phyloP scores from a whole-genome alignment of 2,113 vertebrate species.

The Pedionomus torquatus region DNA sequence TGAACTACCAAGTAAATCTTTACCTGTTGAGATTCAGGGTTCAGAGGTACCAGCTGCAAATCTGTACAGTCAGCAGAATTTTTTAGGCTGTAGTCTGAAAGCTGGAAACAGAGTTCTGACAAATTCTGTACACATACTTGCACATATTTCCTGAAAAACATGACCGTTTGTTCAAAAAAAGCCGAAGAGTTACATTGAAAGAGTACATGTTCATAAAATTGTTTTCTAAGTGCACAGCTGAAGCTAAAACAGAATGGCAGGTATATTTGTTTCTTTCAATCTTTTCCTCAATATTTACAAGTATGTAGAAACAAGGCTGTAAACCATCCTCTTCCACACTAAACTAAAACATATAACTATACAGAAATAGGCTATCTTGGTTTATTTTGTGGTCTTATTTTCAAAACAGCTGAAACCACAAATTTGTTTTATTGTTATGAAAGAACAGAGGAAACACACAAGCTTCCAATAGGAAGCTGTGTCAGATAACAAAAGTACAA shows the following conservation, averaged over 20 bases:
- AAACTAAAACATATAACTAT: neutral
- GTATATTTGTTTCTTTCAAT: neutral
- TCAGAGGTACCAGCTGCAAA: conserved; percentile 82
- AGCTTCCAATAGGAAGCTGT: neutral
- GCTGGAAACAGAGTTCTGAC: conserved; percentile 87
- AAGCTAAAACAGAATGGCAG: neutral
- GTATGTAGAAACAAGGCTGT: neutral
- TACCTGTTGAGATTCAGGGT: conserved; percentile 84
- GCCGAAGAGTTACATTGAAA: neutral
- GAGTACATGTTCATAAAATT: neutral
- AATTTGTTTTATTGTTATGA: neutral
- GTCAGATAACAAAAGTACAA: neutral
- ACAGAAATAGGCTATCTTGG: neutral
- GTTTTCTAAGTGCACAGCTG: neutral
- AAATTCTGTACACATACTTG: conserved; percentile 94
- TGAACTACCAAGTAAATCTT: neutral
- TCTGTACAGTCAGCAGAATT: conserved; percentile 66
- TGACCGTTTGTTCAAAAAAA: neutral
- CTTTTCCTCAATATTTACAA: neutral
- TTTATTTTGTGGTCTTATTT: neutral
- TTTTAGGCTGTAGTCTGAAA: conserved; percentile 82
- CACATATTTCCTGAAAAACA: conserved; percentile 88
- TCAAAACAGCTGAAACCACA: neutral
- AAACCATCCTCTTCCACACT: neutral
- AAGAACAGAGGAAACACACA: neutral